phyloP scores from a whole-genome alignment of 2,113 vertebrate species.

The Corythornis vintsioides region DNA sequence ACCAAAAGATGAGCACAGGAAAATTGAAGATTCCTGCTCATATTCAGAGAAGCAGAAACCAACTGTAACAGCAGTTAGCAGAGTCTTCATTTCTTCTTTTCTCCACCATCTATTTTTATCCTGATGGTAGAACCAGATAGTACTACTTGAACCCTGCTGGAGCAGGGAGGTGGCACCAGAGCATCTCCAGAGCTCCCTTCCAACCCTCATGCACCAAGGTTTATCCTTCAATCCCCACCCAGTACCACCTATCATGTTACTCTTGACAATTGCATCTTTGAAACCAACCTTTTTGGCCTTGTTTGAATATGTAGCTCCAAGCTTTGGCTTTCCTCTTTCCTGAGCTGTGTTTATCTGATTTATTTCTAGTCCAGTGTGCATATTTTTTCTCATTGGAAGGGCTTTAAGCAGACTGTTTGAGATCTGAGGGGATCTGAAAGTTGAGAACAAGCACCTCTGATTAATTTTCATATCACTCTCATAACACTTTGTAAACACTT shows the following conservation, averaged over 20 bases:
- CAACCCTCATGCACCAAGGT: not conserved
- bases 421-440: not conserved
- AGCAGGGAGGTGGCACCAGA: not conserved
- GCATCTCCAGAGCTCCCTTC: not conserved
- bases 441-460: not conserved
- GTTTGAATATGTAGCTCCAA: not conserved
- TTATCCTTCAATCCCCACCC: too few relatives aligned
- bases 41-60: not conserved
- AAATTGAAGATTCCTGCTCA: not conserved
- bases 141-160: not conserved
- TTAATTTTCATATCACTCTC: not conserved
- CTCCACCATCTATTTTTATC: not conserved
- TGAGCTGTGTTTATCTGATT: not conserved
- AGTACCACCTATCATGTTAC: accelerated
- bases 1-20: not conserved
- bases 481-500: not conserved
- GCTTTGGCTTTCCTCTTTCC: not conserved
- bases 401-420: not conserved
- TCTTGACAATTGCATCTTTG: not conserved
- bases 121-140: not conserved
- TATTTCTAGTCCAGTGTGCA: not conserved
- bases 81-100: not conserved
- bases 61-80: not conserved
- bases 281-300: not conserved
- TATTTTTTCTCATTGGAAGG: not conserved